Percentiles rank a stretch among this genome's conserved stretches.
These are phyloP conservation scores for Cryptoprocta ferox DNA, from an alignment of 2,797 vertebrate genomes.

Conservation along the genomic window DNA sequence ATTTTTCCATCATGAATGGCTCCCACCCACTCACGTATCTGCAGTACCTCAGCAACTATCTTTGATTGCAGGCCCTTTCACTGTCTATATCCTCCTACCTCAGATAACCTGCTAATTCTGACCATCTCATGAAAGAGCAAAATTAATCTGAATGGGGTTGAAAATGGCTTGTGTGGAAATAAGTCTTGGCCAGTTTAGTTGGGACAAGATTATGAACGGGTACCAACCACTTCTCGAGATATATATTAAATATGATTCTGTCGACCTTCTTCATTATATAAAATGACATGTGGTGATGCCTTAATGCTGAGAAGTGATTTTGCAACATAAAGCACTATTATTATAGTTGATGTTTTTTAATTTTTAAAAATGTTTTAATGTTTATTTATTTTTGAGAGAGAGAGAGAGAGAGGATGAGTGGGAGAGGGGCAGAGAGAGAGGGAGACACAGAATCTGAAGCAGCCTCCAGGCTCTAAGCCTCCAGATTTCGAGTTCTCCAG, in stretches of 20 bases:
- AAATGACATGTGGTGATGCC: neutral
- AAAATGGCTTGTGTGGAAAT: neutral
- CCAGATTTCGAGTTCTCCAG: no score
- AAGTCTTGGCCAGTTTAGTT: neutral
- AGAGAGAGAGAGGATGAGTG: no score
- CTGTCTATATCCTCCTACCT: neutral
- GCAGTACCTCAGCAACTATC: no score
- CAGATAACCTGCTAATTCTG: neutral
- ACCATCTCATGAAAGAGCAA: neutral
- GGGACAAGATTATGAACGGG: neutral
- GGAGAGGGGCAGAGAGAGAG: no score
- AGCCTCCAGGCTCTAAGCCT: no score
- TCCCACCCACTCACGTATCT: neutral
- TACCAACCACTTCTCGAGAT: neutral
- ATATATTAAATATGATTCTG: neutral
- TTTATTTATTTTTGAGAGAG: no score
- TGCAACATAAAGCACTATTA: neutral
- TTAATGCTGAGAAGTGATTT: neutral
- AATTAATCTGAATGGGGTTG: neutral
- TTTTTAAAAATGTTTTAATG: no score
- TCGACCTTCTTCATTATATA: neutral
- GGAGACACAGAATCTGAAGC: no score
- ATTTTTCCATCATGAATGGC: neutral
- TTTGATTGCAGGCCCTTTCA: neutral
- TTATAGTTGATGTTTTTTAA: neutral